Evolutionary conservation across 53 echinoderm and acorn worm genomes (phyloP).

Genomic region (Echinometra lucunter): DNA sequence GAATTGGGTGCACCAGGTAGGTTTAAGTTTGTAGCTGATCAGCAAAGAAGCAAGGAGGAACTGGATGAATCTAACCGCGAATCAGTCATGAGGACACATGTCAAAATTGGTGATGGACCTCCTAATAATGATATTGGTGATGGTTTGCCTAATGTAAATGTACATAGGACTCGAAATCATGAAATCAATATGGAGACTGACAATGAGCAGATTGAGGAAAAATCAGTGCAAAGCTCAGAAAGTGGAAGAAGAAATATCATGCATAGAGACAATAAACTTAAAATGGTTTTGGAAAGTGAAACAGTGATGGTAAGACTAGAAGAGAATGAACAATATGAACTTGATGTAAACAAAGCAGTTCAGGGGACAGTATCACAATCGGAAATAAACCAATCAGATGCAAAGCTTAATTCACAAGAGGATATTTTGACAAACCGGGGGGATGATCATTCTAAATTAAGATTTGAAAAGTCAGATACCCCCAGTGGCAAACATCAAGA

Average conservation of each 20-base stretch:
- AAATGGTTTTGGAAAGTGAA: conserved; percentile 27
- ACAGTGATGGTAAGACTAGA: not conserved
- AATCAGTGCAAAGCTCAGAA: not conserved
- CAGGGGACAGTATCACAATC: not conserved
- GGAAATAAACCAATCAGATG: conserved; percentile 18
- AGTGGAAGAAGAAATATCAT: not conserved
- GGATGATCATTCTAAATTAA: not conserved
- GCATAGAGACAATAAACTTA: not conserved
- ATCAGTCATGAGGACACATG: not conserved
- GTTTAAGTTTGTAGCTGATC: conserved; percentile 66
- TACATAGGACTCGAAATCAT: conserved; percentile 28
- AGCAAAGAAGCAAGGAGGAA: not conserved
- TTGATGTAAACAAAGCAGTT: not conserved
- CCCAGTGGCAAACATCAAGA: conserved; percentile 1
- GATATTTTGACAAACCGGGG: not conserved
- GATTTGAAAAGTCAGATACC: not conserved
- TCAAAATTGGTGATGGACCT: conserved; percentile 31
- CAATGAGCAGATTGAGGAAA: conserved; percentile 9
- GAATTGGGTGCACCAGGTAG: conserved; percentile 52
- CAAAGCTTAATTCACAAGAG: not conserved
- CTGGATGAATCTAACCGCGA: not conserved
- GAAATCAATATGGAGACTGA: not conserved
- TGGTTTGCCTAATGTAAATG: conserved; percentile 24
- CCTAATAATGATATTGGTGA: conserved; percentile 25
- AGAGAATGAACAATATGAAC: not conserved